Evolutionary conservation across 2,113 vertebrate genomes (phyloP).

Genomic region (Emydura subglobosa): DNA sequence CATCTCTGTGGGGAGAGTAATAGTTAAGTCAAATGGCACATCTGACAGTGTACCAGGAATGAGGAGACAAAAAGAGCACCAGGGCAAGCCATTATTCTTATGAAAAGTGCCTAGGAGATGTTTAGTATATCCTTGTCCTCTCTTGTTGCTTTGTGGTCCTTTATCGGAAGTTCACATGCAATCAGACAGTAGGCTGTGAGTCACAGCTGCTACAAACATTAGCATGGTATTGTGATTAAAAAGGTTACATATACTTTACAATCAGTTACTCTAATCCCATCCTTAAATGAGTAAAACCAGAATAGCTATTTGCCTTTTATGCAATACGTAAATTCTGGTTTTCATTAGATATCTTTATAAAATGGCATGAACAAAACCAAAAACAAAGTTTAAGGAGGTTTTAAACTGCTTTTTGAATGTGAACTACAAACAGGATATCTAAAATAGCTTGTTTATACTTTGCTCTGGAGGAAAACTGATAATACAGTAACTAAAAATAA

Average conservation of each 20-base stretch:
- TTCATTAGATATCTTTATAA: not conserved
- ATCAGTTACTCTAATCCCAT: not conserved
- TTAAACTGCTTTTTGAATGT: conserved; percentile 17
- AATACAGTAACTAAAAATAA: not conserved
- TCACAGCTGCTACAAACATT: conserved; percentile 6
- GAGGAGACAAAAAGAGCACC: not conserved
- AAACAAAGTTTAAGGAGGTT: not conserved
- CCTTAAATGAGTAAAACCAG: conserved; percentile 29
- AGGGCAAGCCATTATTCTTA: not conserved
- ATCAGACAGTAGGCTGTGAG: not conserved
- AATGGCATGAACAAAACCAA: not conserved
- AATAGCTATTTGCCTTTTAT: not conserved
- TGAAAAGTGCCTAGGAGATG: not conserved
- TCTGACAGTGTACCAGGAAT: not conserved
- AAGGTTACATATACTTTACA: not conserved
- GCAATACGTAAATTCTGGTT: not conserved
- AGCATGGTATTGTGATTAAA: conserved; percentile 27
- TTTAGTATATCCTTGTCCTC: rapidly evolving
- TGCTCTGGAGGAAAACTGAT: not conserved
- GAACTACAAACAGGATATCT: not conserved
- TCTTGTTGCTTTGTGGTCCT: not conserved
- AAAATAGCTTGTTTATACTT: conserved; percentile 25
- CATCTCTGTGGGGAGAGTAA: not conserved
- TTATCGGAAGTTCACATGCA: not conserved
- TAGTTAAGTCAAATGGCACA: rapidly evolving